Evolutionary conservation across 1,140 invertebrate genomes (phyloP).

Genomic region (Pseudomyrmex flavicornis): DNA sequence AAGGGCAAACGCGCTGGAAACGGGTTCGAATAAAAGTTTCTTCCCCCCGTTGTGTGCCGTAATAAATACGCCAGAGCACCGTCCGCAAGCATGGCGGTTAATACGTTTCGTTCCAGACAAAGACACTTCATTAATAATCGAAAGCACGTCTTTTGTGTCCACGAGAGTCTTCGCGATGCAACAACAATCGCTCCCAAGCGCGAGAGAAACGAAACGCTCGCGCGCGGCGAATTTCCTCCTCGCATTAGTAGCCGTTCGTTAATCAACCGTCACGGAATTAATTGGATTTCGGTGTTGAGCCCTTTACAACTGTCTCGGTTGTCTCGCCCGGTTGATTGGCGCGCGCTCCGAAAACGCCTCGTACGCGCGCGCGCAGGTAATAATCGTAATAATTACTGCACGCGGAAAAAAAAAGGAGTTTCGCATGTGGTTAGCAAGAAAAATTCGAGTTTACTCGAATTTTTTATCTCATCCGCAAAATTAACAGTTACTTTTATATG

Average conservation of each 20-base stretch:
- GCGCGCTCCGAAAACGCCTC: neutral
- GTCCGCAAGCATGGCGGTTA: conserved; percentile 65
- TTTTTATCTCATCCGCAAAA: too few relatives aligned
- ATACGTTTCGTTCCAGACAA: conserved; percentile 77
- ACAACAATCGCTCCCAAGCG: neutral
- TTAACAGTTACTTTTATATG: too few relatives aligned
- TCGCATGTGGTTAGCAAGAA: too few relatives aligned
- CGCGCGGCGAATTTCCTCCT: conserved; percentile 50
- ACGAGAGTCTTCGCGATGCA: conserved; percentile 21
- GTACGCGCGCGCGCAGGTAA: neutral
- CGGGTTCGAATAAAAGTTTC: conserved; percentile 60
- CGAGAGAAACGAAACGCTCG: conserved; percentile 13
- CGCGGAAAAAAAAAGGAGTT: too few relatives aligned
- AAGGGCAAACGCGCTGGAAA: neutral
- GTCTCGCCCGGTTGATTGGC: conserved; percentile 23
- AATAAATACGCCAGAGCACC: conserved; percentile 71
- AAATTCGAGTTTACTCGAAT: too few relatives aligned
- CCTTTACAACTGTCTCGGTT: conserved; percentile 63
- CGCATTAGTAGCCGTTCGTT: conserved; percentile 66
- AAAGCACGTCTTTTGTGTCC: conserved; percentile 76
- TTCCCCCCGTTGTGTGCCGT: conserved; percentile 57
- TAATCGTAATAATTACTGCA: neutral
- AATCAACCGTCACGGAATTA: conserved; percentile 69
- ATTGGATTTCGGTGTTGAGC: conserved; percentile 71
- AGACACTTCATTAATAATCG: conserved; percentile 81